Base-by-base conservation (phyloP, 2,113 vertebrate genomes). In the Proterorhinus semilunaris region DNA sequence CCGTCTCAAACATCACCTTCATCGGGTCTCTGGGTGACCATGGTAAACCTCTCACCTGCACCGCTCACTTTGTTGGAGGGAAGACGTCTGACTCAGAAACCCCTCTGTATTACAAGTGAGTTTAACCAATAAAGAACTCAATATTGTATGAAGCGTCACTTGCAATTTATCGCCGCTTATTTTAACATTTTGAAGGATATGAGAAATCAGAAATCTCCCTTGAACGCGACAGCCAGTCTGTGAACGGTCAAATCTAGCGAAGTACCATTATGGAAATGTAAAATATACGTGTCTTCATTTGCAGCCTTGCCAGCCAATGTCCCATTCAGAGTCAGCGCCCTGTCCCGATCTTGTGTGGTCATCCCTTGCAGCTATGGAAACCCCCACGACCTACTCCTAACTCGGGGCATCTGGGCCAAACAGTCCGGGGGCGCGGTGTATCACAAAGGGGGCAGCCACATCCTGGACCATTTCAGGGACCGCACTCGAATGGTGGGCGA, bases 261-360 rank as follows among this genome's bases (percentile, higher is more conserved):
- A 36, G 27, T 5, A 36, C 27, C 2, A 36, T 36, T 3, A 36
- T 54, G 10, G 9, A 58, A 58, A 58, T 36, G 10, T 42, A 11
- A 58, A 58, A 58, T 36, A 58, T 10, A 6, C 12, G 53, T 21
- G 12, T 58, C 10, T 42, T 12, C 6, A 44, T 27, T 55, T 0
- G 57, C 45, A 59, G 0, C 57, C 46, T 54, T 69, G 9, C 58
- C 51, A 45, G 88, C 81, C 4, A 55, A 85, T 0, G 87, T 90
- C 4, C 76, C 74, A 16, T 71, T 75, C 62, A 86, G 55, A 62
- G 78, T 89, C 54, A 81, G 0, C 0, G 88, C 86, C 17, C 73
- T 91, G 66, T 72, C 65, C 7, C 8, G 43, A 21, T 90, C 90
- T 21, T 90, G 86, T 76, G 88, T 91, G 68, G 86, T 91, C 63